Percentiles rank a stretch among this genome's conserved stretches.
Evolutionary conservation across 2,888 invertebrate genomes (phyloP).

Genomic region (Alloscopus bannaensis): DNA sequence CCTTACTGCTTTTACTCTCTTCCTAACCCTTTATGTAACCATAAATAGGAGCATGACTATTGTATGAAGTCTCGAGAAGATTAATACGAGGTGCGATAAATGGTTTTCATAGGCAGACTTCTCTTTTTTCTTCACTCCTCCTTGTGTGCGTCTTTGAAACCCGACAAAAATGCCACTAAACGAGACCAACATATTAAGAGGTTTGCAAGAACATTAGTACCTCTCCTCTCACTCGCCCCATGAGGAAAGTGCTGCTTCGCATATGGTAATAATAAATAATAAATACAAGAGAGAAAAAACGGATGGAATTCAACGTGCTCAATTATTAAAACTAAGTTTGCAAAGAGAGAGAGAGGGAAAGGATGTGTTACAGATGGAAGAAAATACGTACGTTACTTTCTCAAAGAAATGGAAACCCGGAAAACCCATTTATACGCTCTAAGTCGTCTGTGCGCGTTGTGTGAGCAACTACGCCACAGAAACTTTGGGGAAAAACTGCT

Average conservation of each 20-base stretch:
- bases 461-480: no score
- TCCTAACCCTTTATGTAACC: background rate
- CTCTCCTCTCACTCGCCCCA: background rate
- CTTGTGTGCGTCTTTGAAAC: background rate
- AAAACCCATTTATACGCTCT: background rate
- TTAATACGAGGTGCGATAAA: background rate
- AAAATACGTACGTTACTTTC: background rate
- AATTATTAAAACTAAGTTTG: constrained; percentile 19
- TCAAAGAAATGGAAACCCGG: background rate
- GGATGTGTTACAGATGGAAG: background rate
- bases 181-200: background rate
- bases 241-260: background rate
- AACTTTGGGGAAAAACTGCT: no score
- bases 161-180: background rate
- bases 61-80: background rate
- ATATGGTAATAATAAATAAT: background rate
- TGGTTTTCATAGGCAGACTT: background rate
- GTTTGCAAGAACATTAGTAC: background rate
- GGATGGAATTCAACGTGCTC: background rate
- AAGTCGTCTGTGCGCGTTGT: no score
- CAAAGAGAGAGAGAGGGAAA: background rate
- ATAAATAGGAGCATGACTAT: background rate
- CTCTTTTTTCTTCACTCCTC: background rate
- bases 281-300: constrained; percentile 1
- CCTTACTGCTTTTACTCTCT: background rate